These are phyloP conservation scores for Fregetta grallaria DNA, from an alignment of 2,113 vertebrate genomes.

Conservation along the genomic window DNA sequence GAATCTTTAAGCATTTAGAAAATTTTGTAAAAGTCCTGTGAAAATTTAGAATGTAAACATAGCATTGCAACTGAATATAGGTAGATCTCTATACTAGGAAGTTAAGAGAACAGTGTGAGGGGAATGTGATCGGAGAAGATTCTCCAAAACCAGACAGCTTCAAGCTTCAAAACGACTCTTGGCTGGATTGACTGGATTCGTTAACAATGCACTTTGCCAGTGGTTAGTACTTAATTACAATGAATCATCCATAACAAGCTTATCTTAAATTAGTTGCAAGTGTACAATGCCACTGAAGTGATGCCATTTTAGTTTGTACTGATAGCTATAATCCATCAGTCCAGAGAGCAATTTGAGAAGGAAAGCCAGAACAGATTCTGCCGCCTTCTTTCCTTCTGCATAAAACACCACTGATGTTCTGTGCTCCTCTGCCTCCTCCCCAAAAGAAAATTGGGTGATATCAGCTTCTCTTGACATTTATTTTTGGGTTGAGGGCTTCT, in stretches of 20 bases:
- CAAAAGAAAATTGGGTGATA: not conserved
- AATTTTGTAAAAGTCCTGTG: not conserved
- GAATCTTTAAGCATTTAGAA: not conserved
- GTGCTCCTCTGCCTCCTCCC: not conserved
- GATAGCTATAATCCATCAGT: not conserved
- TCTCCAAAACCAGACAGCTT: not conserved
- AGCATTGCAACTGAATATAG: not conserved
- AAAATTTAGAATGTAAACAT: not conserved
- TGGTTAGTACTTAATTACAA: not conserved
- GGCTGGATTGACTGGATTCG: not conserved
- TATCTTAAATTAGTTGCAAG: not conserved
- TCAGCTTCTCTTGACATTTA: conserved; percentile 8
- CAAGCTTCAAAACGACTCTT: not conserved
- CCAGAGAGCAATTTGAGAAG: not conserved
- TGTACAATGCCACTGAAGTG: not conserved
- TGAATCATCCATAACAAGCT: not conserved
- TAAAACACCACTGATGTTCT: not conserved
- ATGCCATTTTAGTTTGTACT: not conserved
- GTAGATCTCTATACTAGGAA: not conserved
- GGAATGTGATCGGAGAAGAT: not conserved
- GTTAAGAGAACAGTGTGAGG: not conserved
- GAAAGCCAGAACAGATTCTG: not conserved
- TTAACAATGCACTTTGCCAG: not conserved
- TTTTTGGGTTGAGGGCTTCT: conserved; percentile 34
- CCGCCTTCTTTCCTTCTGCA: not conserved